Evolutionary conservation across 2,113 vertebrate species (phyloP).

Genomic region (Lagenorhynchus albirostris): DNA sequence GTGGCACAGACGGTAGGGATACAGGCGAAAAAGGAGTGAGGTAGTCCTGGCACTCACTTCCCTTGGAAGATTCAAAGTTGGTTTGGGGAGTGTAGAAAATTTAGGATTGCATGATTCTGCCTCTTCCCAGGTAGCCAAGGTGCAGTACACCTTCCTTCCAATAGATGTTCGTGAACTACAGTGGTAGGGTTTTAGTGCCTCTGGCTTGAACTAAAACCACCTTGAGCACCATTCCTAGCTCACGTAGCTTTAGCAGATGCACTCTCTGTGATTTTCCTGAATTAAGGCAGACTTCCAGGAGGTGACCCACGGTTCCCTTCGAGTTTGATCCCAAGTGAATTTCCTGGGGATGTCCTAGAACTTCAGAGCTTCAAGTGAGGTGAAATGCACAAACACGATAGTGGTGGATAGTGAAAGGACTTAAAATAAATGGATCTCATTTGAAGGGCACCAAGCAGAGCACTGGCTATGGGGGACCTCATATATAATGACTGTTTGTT

Average conservation of each 20-base stretch:
- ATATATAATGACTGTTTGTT: background rate
- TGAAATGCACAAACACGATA: background rate
- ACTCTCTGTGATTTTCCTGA: background rate
- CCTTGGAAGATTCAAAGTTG: background rate
- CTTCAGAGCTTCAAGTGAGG: background rate
- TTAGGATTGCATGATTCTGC: background rate
- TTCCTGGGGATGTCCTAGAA: background rate
- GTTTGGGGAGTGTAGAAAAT: background rate
- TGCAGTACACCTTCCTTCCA: background rate
- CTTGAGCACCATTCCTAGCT: background rate
- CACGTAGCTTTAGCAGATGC: background rate
- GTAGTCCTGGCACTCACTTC: background rate
- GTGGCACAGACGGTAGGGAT: background rate
- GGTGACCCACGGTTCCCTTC: background rate
- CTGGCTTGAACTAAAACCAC: background rate
- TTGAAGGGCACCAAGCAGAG: background rate
- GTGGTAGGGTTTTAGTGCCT: background rate
- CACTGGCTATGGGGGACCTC: background rate
- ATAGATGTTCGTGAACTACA: background rate
- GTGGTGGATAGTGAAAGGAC: background rate
- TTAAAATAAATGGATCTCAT: background rate
- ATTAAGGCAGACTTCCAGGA: background rate
- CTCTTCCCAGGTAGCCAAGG: background rate
- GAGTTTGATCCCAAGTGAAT: background rate
- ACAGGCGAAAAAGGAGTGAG: background rate